phyloP scores from a whole-genome alignment of 2,888 invertebrate species.

The Hymenopus coronatus region DNA sequence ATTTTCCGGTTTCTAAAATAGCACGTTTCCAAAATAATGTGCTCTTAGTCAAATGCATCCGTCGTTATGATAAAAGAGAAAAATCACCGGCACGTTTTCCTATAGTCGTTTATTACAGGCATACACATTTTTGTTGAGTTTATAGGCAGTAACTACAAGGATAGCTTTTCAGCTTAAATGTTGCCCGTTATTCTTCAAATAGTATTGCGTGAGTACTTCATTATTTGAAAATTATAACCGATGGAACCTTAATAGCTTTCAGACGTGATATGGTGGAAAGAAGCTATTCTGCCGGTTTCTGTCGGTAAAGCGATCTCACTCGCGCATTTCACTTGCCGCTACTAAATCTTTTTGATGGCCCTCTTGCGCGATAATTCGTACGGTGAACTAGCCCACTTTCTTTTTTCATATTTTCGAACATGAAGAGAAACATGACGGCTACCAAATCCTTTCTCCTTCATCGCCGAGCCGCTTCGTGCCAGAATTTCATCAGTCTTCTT shows the following conservation, averaged over 20 bases:
- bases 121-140: background rate
- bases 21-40: background rate
- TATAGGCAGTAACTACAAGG: background rate
- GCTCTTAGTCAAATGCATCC: background rate
- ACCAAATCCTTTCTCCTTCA: background rate
- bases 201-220: background rate
- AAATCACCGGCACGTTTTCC: background rate
- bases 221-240: background rate
- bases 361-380: background rate
- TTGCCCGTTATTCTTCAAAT: background rate
- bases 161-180: background rate
- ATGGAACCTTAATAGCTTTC: background rate
- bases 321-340: background rate
- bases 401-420: background rate
- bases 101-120: background rate
- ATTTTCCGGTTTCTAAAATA: too few species aligned
- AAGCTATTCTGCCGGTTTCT: background rate
- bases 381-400: background rate
- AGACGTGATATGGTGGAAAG: background rate
- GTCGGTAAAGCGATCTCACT: background rate
- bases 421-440: background rate
- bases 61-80: background rate
- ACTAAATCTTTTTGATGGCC: background rate
- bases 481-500: background rate
- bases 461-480: background rate